Evolutionary conservation across 2,797 vertebrate species (phyloP), one percentile per base, ranked within the genome.

Genomic region (Morus bassanus): DNA sequence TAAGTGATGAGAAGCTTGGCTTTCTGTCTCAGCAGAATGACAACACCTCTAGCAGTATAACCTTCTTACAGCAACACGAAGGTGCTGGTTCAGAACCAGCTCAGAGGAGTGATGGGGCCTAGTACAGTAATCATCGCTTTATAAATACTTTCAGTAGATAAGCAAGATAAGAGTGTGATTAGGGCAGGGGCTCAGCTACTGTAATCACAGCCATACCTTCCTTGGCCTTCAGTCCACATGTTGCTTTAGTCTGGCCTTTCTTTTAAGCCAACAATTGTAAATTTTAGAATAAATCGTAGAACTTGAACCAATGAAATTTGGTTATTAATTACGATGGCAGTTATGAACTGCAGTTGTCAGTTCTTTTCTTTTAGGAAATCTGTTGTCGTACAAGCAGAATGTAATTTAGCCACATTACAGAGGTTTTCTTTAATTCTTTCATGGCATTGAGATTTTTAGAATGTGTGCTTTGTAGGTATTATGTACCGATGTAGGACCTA

Each of bases 151-250:
- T 2, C 15, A 78, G 82, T 35, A 95, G 96, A 91, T 95, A 94
- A 96, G 93, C 43, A 79, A 95, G 96, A 95, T 96, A 96, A 96
- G 81, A 74, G 60, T 53, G 69, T 84, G 95, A 96, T 96, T 93
- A 96, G 69, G 79, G 82, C 63, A 78, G 80, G 18, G 65, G 86
- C 89, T 83, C 74, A 84, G 87, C 82, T 88, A 28, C 87, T 81
- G 28, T 79, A 86, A 89, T 96, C 78, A 35, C 43, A 86, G 76
- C 39, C 37, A 5, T 78, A 73, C 78, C 82, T 88, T 84, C 61
- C 64, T 85, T 39, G 88, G 82, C 65, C 59, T 69, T 69, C 63
- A 48, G 63, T 88, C 61, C 59, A 79, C 35, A n/a, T 7, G 11
- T 31, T 86, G 28, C 87, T 85, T 88, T 54, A 76, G 57, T 88